These are phyloP conservation scores for Nomada flava DNA, from an alignment of 2,888 invertebrate species.

Conservation along the genomic window DNA sequence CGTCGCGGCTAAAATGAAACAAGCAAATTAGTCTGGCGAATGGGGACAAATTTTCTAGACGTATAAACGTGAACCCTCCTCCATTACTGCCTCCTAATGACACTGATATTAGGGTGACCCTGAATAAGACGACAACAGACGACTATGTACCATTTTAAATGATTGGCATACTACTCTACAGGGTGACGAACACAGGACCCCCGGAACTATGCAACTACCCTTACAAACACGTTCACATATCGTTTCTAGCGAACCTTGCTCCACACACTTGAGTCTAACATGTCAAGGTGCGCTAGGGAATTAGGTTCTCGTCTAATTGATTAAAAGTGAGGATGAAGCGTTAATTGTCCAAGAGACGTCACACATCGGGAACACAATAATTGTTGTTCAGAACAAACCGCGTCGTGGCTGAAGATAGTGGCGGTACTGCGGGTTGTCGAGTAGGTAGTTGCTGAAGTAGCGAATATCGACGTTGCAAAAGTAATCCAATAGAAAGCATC, in stretches of 20 bases:
- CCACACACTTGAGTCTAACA: too few species aligned
- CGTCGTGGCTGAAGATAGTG: conserved; percentile 80
- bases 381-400: conserved; percentile 81
- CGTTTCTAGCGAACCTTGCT: too few species aligned
- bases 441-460: conserved; percentile 88
- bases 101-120: conserved; percentile 1
- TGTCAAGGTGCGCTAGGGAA: too few species aligned
- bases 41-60: neutral
- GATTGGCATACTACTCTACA: conserved; percentile 20
- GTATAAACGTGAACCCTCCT: conserved; percentile 28
- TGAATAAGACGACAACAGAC: neutral
- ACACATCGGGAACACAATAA: conserved; percentile 81
- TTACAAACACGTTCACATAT: too few species aligned
- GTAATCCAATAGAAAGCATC: conserved; percentile 86
- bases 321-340: conserved; percentile 19
- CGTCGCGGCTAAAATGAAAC: conserved; percentile 71
- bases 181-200: conserved; percentile 8
- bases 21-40: neutral
- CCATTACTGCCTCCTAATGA: conserved; percentile 15
- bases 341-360: conserved; percentile 74
- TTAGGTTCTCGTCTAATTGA: neutral
- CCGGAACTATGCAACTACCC: too few species aligned
- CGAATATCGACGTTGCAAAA: conserved; percentile 87
- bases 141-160: conserved; percentile 1
- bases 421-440: conserved; percentile 85